Percentiles rank a stretch among this genome's conserved stretches.
Evolutionary conservation across 2,113 vertebrate species (phyloP).

Genomic region (Tachysurus vachellii): DNA sequence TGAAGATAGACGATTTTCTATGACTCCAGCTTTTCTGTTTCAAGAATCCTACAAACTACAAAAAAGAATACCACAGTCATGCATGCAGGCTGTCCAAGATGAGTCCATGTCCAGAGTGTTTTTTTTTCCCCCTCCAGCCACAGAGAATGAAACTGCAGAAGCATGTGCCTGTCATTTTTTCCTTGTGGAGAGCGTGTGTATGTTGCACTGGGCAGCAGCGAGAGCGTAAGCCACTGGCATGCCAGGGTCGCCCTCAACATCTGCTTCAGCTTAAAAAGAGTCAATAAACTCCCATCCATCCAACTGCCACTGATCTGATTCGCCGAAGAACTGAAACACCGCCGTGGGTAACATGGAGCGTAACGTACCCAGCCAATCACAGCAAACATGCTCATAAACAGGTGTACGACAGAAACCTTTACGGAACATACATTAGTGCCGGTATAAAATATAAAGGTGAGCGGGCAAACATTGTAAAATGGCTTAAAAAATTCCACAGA

Average conservation of each 20-base stretch:
- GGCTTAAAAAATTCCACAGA: constrained; percentile 61
- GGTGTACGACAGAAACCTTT: neutral
- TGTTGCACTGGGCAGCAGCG: neutral
- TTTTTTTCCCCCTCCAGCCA: constrained; percentile 29
- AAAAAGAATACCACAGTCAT: constrained; percentile 51
- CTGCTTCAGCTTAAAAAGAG: constrained; percentile 58
- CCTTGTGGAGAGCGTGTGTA: constrained; percentile 29
- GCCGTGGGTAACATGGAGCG: neutral
- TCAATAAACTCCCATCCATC: constrained; percentile 56
- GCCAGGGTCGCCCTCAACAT: constrained; percentile 51
- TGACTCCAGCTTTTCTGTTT: neutral
- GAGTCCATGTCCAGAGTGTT: constrained; percentile 26
- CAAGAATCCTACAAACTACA: constrained; percentile 6
- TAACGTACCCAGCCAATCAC: neutral
- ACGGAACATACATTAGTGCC: neutral
- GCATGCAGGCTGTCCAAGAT: constrained; percentile 22
- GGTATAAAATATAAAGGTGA: neutral
- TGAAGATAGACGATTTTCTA: neutral
- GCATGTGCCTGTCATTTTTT: constrained; percentile 40
- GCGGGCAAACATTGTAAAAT: constrained; percentile 40
- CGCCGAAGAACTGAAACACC: neutral
- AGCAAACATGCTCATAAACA: neutral
- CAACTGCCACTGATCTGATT: neutral
- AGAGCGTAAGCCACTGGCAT: constrained; percentile 48
- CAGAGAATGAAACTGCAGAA: constrained; percentile 7